Evolutionary conservation across 2,888 invertebrate species (phyloP).

Genomic region (Aspidapion aeneum): DNA sequence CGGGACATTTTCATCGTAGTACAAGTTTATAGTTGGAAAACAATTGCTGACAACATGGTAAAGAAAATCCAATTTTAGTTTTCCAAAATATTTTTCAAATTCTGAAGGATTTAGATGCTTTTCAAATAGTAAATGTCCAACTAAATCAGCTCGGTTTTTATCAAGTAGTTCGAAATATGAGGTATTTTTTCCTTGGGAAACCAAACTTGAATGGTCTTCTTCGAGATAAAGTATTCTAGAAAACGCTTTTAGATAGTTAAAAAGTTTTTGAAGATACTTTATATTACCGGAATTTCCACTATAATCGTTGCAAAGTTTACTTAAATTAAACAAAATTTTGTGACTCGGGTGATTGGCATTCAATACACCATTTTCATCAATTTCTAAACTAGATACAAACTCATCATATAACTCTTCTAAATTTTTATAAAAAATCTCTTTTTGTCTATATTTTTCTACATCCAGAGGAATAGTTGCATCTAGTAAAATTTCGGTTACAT

Average conservation of each 20-base stretch:
- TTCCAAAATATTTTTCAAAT: constrained; percentile 65
- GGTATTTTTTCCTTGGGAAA: constrained; percentile 41
- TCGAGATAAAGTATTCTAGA: constrained; percentile 48
- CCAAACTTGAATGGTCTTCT: constrained; percentile 39
- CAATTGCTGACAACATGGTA: constrained; percentile 71
- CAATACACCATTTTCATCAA: constrained; percentile 42
- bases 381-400: constrained; percentile 37
- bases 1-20: constrained; percentile 49
- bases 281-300: constrained; percentile 14
- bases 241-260: constrained; percentile 57
- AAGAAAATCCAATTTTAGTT: constrained; percentile 68
- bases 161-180: constrained; percentile 54
- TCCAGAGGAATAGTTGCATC: constrained; percentile 34
- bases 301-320: constrained; percentile 48
- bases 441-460: constrained; percentile 28
- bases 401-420: constrained; percentile 51
- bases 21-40: constrained; percentile 61
- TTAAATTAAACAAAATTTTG: constrained; percentile 52
- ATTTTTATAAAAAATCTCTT: constrained; percentile 38
- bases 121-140: constrained; percentile 65
- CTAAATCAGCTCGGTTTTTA: constrained; percentile 56
- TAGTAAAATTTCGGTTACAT: constrained; percentile 35
- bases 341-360: constrained; percentile 53
- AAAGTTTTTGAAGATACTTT: constrained; percentile 53
- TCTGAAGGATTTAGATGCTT: constrained; percentile 62